phyloP scores from a whole-genome alignment of 2,888 invertebrate species.

The Nycteola revayana region DNA sequence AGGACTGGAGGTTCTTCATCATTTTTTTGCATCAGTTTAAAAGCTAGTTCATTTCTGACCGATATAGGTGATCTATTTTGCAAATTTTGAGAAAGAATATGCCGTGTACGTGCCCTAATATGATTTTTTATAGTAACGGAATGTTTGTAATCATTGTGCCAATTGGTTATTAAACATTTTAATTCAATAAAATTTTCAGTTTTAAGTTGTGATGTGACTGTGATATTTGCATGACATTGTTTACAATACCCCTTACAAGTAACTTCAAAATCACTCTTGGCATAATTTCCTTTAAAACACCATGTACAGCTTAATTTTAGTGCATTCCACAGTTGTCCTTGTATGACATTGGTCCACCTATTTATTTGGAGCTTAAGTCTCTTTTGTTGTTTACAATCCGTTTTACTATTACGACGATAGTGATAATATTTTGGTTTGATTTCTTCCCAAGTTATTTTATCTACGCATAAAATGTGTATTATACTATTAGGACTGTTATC shows the following conservation, averaged over 20 bases:
- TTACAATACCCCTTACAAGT: constrained; percentile 8
- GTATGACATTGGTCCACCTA: constrained; percentile 9
- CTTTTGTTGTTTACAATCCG: constrained; percentile 4
- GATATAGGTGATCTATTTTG: constrained; percentile 3
- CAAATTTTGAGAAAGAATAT: constrained; percentile 3
- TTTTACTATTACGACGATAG: constrained; percentile 6
- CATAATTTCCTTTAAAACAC: constrained; percentile 7
- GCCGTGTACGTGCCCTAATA: constrained; percentile 4
- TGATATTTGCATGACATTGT: constrained; percentile 9
- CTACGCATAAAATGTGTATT: constrained; percentile 7
- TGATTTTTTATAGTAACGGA: constrained; percentile 5
- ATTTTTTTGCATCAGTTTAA: constrained; percentile 5
- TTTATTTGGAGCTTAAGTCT: constrained; percentile 8
- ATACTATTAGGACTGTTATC: constrained; percentile 4
- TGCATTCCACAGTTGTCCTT: constrained; percentile 6
- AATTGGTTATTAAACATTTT: constrained; percentile 5
- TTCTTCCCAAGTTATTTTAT: constrained; percentile 7
- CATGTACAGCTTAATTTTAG: constrained; percentile 5
- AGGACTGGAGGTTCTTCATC: constrained; percentile 6
- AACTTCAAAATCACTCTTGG: constrained; percentile 4
- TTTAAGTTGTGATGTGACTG: constrained; percentile 4
- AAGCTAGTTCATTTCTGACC: constrained; percentile 6
- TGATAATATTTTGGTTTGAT: constrained; percentile 6
- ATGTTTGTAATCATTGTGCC: constrained; percentile 6
- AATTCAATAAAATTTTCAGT: constrained; percentile 7